phyloP scores from a whole-genome alignment of 1,140 invertebrate species.

The Thaumatotibia leucotreta region DNA sequence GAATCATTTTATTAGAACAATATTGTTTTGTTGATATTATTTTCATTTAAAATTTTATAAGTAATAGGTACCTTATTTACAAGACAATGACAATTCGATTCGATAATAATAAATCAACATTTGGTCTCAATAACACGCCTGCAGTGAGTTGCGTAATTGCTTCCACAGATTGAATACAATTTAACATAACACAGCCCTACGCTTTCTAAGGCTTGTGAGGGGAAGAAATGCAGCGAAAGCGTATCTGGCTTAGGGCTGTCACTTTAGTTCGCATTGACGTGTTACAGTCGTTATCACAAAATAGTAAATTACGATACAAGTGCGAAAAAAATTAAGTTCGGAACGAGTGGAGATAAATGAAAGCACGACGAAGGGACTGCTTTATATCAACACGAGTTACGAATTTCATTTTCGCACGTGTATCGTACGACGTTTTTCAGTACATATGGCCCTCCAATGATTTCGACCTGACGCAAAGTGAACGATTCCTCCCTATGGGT shows the following conservation, averaged over 20 bases:
- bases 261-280: neutral
- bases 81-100: neutral
- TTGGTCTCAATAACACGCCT: neutral
- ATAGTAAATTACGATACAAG: no score
- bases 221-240: conserved; percentile 5
- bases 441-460: no score
- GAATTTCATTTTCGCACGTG: no score
- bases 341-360: no score
- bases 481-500: no score
- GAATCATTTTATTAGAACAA: no score
- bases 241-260: neutral
- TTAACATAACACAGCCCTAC: conserved; percentile 11
- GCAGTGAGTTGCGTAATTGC: conserved; percentile 11
- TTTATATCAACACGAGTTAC: no score
- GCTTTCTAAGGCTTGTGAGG: neutral
- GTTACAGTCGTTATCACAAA: no score
- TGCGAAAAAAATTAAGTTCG: no score
- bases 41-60: neutral
- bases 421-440: no score
- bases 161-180: conserved; percentile 9
- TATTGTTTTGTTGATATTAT: neutral
- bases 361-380: no score
- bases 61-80: neutral
- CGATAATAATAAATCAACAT: neutral
- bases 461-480: no score